phyloP scores from a whole-genome alignment of 2,113 vertebrate species.

The Columba livia region DNA sequence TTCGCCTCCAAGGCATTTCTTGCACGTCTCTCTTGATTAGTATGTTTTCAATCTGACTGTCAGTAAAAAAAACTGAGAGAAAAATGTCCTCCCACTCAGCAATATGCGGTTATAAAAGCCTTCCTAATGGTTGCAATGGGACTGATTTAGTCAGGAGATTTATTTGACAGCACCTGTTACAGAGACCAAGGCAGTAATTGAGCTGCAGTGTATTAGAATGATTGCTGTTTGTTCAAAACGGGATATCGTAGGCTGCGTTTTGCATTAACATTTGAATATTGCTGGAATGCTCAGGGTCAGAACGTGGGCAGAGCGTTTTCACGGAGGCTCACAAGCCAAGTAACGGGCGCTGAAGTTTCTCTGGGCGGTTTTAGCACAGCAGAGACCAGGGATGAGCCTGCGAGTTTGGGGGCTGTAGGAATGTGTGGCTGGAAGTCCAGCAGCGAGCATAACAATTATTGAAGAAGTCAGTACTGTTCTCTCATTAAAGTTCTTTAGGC shows the following conservation, averaged over 20 bases:
- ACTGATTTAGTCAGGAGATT: constrained; percentile 29
- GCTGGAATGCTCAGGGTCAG: neutral
- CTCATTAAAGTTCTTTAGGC: neutral
- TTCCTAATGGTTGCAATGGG: constrained; percentile 29
- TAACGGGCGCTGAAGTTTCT: neutral
- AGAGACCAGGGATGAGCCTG: neutral
- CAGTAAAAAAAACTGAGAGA: neutral
- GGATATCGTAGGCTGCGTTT: neutral
- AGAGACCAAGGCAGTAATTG: constrained; percentile 18
- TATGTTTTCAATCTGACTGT: neutral
- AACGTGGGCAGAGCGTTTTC: neutral
- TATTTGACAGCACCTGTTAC: constrained; percentile 58
- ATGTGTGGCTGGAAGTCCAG: neutral
- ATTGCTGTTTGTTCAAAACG: constrained; percentile 49
- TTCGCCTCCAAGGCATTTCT: neutral
- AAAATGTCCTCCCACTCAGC: constrained; percentile 55
- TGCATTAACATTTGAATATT: neutral
- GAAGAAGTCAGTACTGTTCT: neutral
- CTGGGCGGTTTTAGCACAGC: neutral
- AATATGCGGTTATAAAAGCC: constrained; percentile 37
- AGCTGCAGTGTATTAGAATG: constrained; percentile 10
- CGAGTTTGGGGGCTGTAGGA: neutral
- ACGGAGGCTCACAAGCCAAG: neutral
- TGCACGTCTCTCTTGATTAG: constrained; percentile 11
- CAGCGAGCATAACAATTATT: neutral